Percentiles rank a stretch among this genome's conserved stretches.
Conservation (phyloP, 2,797 vertebrate genomes). For the Pangasius djambal region DNA sequence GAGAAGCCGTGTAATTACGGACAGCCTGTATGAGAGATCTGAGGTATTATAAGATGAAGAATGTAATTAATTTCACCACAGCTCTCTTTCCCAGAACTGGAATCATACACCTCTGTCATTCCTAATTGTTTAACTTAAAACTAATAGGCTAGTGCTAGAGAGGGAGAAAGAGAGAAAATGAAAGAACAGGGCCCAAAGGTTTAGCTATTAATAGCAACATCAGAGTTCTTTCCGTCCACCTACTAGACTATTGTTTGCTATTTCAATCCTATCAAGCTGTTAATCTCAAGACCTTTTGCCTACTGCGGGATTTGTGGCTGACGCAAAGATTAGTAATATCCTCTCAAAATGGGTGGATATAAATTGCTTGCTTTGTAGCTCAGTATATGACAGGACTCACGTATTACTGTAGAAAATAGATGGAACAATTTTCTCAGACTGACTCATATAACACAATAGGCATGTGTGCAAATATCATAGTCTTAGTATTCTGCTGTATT, state of each 20-base stretch:
- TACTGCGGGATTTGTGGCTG: conserved; percentile 2
- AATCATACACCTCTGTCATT: conserved; percentile 50
- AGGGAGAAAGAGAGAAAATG: conserved; percentile 15
- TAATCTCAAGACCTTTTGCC: conserved; percentile 21
- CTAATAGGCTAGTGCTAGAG: conserved; percentile 41
- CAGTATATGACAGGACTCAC: not conserved
- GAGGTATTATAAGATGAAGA: conserved; percentile 58
- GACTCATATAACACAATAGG: not conserved
- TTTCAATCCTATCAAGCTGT: conserved; percentile 38
- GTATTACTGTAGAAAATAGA: not conserved
- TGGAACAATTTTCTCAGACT: not conserved
- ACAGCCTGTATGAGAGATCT: conserved; percentile 36
- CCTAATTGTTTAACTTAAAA: conserved; percentile 56
- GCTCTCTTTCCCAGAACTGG: conserved; percentile 39
- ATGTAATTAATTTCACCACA: conserved; percentile 61
- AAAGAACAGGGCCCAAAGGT: not conserved
- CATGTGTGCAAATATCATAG: conserved; percentile 4
- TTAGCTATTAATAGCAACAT: conserved; percentile 38
- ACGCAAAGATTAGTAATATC: conserved; percentile 11
- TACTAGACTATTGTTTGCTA: conserved; percentile 36
- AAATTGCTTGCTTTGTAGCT: not conserved
- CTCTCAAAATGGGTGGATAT: conserved; percentile 6
- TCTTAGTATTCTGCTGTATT: not conserved
- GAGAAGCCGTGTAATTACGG: conserved; percentile 54
- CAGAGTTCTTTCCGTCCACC: conserved; percentile 8